Evolutionary conservation across 2,888 invertebrate species (phyloP), one percentile per base, ranked within the genome.

Genomic region (Panzeria rudis): DNA sequence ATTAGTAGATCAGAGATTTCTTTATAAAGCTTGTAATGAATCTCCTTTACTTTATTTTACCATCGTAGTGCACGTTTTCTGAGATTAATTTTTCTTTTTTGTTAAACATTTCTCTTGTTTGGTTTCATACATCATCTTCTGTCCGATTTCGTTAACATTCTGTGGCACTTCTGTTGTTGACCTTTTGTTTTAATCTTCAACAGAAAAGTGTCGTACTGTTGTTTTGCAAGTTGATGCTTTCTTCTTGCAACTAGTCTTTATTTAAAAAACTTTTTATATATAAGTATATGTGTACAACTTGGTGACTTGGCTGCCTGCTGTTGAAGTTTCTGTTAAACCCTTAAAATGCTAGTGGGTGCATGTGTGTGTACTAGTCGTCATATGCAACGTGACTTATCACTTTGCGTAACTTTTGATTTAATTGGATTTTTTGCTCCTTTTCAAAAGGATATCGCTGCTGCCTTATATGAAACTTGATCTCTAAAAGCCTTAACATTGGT

Each of bases 371-470:
- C 17, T 17, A 54, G 23, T 75, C 50, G 71, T 76, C 80, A 64
- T 73, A 64, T 82, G 69, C 78, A 82, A 85, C 80, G 85, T 85
- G 85, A 79, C 85, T 82, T 85, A 85, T 85, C 85, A 75, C 85
- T 79, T 82, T 69, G 41, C 71, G 78, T 71, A 79, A 72, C 85
- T 82, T 82, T 85, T 85, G 69, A 82, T 82, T 85, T 82, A 82
- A 85, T 85, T 85, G 78, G 81, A 71, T 82, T 78, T 84, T 35
- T 71, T 78, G 44, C 8, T 41, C 20, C n/a, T 56, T 17, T 17
- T 50, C 3, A 11, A n/a, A 44, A 71, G 44, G 62, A 78, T 50
- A 69, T 61, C 59, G 41, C 44, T 77, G 76, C 73, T 81, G 68
- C 59, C 64, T 56, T 59, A 66, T 61, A 64, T 41, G 35, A 11